A percentile compares a stretch with the other conserved stretches of the same genome.
Evolutionary conservation across 2,888 invertebrate genomes (phyloP).

Genomic region (Helicoverpa assulta): DNA sequence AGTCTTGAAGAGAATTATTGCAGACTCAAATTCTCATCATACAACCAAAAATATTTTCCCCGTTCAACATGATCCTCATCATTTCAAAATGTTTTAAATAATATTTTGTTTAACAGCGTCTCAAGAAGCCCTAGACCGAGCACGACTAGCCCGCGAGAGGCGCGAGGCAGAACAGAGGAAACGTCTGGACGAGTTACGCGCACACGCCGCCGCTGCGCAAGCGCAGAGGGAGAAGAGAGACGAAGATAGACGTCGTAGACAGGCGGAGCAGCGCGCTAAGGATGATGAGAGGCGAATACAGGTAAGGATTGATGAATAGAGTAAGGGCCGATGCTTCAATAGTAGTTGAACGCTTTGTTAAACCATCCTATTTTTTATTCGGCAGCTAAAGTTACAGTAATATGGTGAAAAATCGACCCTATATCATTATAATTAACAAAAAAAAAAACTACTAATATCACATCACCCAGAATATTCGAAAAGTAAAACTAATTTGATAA

Average conservation of each 20-base stretch:
- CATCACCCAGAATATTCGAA: too few species aligned
- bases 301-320: slow-evolving; percentile 60
- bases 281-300: slow-evolving; percentile 92
- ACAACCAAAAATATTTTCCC: neutral
- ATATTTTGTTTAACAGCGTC: slow-evolving; percentile 67
- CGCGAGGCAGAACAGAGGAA: slow-evolving; percentile 97
- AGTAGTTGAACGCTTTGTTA: too few species aligned
- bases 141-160: slow-evolving; percentile 94
- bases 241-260: slow-evolving; percentile 94
- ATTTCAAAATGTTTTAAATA: neutral
- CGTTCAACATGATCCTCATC: neutral
- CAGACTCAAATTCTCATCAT: neutral
- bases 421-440: too few species aligned
- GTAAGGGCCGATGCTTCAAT: neutral
- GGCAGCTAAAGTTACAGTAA: too few species aligned
- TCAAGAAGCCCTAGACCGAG: slow-evolving; percentile 90
- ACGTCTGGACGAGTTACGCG: slow-evolving; percentile 96
- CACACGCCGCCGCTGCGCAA: slow-evolving; percentile 97
- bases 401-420: too few species aligned
- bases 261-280: slow-evolving; percentile 94
- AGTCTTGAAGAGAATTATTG: neutral
- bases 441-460: too few species aligned
- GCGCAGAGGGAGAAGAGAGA: slow-evolving; percentile 97
- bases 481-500: neutral
- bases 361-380: too few species aligned